A percentile compares a stretch with the other conserved stretches of the same genome.
These are phyloP conservation scores for Prunella himalayana DNA, from an alignment of 2,113 vertebrate species.

Conservation along the genomic window DNA sequence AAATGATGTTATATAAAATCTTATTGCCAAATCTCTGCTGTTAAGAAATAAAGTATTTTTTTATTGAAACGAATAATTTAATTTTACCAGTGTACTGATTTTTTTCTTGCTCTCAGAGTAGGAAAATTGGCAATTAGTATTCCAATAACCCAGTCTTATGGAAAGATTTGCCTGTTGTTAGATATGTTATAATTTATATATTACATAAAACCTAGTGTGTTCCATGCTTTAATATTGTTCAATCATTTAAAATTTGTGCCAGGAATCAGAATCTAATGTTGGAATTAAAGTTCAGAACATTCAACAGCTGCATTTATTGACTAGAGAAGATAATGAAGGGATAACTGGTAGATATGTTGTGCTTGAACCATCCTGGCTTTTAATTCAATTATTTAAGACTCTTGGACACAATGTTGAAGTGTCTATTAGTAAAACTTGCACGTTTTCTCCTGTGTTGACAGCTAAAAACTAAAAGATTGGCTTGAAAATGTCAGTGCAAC, in stretches of 20 bases:
- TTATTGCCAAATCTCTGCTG: slow-evolving; percentile 27
- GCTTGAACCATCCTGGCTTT: slow-evolving; percentile 25
- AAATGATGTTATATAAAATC: not conserved
- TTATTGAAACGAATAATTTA: not conserved
- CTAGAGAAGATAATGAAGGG: not conserved
- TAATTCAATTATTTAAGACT: not conserved
- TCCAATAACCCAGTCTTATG: not conserved
- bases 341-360: not conserved
- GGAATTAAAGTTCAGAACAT: not conserved
- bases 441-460: not conserved
- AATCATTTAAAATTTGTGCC: slow-evolving; percentile 1
- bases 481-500: not conserved
- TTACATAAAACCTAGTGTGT: not conserved
- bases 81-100: not conserved
- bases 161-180: not conserved
- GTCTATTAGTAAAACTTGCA: not conserved
- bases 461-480: not conserved
- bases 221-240: slow-evolving; percentile 6
- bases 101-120: not conserved
- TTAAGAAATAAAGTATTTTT: slow-evolving; percentile 26
- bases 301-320: not conserved
- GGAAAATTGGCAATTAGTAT: not conserved
- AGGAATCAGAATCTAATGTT: not conserved
- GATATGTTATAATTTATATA: not conserved
- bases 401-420: not conserved